Evolutionary conservation across 2,797 vertebrate species (phyloP).

Genomic region (Vipera ursinii): DNA sequence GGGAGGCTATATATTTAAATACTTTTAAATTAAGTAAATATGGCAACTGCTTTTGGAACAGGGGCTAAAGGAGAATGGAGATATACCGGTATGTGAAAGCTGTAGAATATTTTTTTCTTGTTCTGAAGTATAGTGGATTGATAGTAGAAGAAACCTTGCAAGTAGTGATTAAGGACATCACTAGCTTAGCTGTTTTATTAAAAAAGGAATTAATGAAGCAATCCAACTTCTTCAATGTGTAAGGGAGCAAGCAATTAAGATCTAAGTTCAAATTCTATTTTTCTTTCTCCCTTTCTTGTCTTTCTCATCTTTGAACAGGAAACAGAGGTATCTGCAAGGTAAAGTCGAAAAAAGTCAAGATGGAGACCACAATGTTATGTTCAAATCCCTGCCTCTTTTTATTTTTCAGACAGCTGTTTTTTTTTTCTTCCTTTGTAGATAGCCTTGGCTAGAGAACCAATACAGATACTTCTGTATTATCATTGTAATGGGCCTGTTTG

Average conservation of each 20-base stretch:
- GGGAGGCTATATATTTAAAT: not conserved
- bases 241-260: not conserved
- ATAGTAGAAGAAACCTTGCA: not conserved
- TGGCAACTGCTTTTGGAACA: not conserved
- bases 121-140: not conserved
- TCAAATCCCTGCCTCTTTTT: not conserved
- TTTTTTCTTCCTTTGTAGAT: not conserved
- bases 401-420: not conserved
- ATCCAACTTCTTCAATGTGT: not conserved
- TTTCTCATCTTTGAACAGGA: not conserved
- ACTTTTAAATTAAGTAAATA: not conserved
- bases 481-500: not conserved
- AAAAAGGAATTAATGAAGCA: not conserved
- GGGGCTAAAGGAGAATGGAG: not conserved
- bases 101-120: not conserved
- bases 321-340: not conserved
- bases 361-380: not conserved
- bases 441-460: not conserved
- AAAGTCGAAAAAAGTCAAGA: not conserved
- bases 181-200: not conserved
- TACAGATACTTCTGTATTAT: not conserved
- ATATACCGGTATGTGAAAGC: not conserved
- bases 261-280: not conserved
- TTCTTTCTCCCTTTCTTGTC: not conserved
- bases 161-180: not conserved